These are phyloP conservation scores for Rhinoraja longicauda DNA, from an alignment of 2,797 vertebrate genomes.

Conservation along the genomic window DNA sequence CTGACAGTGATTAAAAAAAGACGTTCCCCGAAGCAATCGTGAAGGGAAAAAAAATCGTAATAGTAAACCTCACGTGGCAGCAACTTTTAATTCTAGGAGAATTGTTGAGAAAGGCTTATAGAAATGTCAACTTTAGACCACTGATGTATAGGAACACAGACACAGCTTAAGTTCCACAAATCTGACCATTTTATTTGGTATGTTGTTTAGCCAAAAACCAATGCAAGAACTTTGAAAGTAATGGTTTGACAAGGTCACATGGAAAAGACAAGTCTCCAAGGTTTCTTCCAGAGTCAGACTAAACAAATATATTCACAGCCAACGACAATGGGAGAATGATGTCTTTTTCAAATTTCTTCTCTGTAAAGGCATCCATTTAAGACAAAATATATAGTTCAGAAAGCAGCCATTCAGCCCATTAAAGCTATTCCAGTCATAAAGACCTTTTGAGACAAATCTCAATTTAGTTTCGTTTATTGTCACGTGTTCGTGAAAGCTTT, in stretches of 20 bases:
- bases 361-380: no score
- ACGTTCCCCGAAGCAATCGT: not conserved
- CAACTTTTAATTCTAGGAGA: not conserved
- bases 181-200: not conserved
- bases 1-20: not conserved
- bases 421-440: no score
- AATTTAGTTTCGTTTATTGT: no score
- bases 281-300: not conserved
- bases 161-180: not conserved
- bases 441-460: no score
- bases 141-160: not conserved
- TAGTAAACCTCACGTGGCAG: not conserved
- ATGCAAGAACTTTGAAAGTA: not conserved
- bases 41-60: not conserved
- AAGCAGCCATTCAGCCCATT: no score
- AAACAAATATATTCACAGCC: no score
- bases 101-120: not conserved
- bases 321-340: not conserved
- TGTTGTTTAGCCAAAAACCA: not conserved
- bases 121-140: not conserved
- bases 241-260: not conserved
- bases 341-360: not conserved
- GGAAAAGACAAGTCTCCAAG: not conserved
- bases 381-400: no score
- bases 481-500: no score